These are phyloP conservation scores for Laticauda laticaudata DNA, from an alignment of 2,113 vertebrate species.

Conservation along the genomic window DNA sequence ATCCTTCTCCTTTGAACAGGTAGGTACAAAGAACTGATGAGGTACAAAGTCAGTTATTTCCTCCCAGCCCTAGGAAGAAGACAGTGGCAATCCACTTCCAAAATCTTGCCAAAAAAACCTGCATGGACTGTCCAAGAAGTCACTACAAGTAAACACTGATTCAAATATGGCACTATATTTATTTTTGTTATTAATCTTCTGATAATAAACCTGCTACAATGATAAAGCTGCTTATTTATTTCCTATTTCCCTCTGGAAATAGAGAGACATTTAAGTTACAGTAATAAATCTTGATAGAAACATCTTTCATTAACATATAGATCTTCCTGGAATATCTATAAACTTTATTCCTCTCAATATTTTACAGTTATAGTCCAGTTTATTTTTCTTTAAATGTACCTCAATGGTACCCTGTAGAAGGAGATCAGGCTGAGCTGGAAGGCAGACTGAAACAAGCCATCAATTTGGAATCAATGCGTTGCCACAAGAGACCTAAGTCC, in stretches of 20 bases:
- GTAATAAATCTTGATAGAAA: background rate
- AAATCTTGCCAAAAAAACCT: background rate
- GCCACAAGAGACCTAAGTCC: background rate
- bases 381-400: background rate
- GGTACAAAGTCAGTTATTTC: background rate
- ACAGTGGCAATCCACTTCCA: background rate
- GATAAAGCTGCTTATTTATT: background rate
- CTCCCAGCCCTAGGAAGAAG: background rate
- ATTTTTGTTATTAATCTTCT: background rate
- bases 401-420: background rate
- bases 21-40: too few species aligned
- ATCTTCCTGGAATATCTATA: background rate
- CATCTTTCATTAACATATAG: background rate
- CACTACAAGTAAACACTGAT: background rate
- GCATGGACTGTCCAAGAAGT: background rate
- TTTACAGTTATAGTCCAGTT: background rate
- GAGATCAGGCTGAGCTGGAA: background rate
- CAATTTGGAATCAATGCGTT: background rate
- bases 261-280: background rate
- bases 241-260: background rate
- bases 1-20: background rate
- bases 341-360: background rate
- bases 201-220: background rate
- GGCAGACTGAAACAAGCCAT: background rate
- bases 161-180: background rate